Base-by-base conservation (phyloP, 2,113 vertebrate species). In the Dryoscopus gambensis region DNA sequence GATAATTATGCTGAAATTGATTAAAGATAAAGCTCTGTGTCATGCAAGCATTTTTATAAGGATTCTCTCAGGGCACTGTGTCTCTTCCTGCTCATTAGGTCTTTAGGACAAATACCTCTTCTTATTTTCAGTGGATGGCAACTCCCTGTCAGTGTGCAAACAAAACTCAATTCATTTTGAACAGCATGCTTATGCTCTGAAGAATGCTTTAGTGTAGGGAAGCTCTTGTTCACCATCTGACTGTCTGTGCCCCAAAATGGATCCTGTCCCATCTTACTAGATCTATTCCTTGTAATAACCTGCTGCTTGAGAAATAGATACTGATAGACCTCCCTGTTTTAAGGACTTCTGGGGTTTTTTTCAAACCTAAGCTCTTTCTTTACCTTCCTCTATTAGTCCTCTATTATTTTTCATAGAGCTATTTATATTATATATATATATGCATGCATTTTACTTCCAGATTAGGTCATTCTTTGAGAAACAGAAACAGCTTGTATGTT, bases 391-490 rank as follows among this genome's bases (percentile, higher is more conserved):
- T 65, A 6, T 39, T 76, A 68, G 24, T 55, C 60, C 24, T 68
- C 17, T 18, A 47, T 56, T 81, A 23, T 25, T 87, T 60, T 81
- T 70, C 74, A 33, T 15, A 57, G 39, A 81, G 15, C 24, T 84
- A 20, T 53, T 30, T 56, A 49, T 89, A 81, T 15, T 46, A 13
- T 57, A 37, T 49, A 63, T 46, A 63, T 56, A 60, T 47, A 19
- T 33, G 18, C 39, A 56, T 79, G 63, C 15, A 70, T 93, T 94
- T 95, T 80, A 81, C 77, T 95, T 92, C 77, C 79, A 90, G 50
- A 64, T 92, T 63, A 91, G 53, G 52, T 95, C 44, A 65, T 73
- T 88, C 25, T 83, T 70, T 89, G 62, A 77, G 73, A 94, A 68
- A 71, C 37, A 93, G 71, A 86, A 87, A 56, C 31, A 69, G 35